Evolutionary conservation across 1,140 invertebrate genomes (phyloP).

Genomic region (Drosophila kanapiae): DNA sequence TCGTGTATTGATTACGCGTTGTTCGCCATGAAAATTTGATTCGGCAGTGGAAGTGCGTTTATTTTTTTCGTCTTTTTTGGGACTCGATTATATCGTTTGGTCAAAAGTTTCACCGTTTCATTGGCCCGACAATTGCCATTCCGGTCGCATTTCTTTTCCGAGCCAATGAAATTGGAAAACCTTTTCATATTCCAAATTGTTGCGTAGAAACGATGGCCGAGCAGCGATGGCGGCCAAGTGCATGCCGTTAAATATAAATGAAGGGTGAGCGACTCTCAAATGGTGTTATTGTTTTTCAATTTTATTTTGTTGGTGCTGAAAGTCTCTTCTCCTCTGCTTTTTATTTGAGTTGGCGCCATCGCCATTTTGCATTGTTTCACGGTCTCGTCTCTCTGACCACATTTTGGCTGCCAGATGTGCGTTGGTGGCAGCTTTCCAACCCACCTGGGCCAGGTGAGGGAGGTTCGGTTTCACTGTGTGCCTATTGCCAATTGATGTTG

Average conservation of each 20-base stretch:
- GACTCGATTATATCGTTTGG: slow-evolving; percentile 28
- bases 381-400: slow-evolving; percentile 24
- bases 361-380: slow-evolving; percentile 82
- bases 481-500: slow-evolving; percentile 29
- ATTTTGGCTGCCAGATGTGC: slow-evolving; percentile 41
- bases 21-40: slow-evolving; percentile 60
- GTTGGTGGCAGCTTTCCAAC: slow-evolving; percentile 36
- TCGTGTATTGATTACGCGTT: slow-evolving; percentile 68
- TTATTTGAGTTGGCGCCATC: slow-evolving; percentile 48
- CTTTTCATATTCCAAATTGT: slow-evolving; percentile 74
- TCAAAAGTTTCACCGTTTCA: slow-evolving; percentile 66
- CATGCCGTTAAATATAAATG: slow-evolving; percentile 73
- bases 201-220: slow-evolving; percentile 72
- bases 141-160: slow-evolving; percentile 59
- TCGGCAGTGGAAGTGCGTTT: slow-evolving; percentile 48
- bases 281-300: slow-evolving; percentile 43
- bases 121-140: slow-evolving; percentile 72
- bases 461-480: slow-evolving; percentile 23
- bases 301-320: slow-evolving; percentile 10
- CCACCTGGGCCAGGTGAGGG: slow-evolving; percentile 22
- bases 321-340: slow-evolving; percentile 10
- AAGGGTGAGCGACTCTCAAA: slow-evolving; percentile 35
- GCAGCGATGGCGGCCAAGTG: slow-evolving; percentile 57
- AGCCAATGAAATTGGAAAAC: slow-evolving; percentile 81
- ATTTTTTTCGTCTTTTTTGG: neutral